Evolutionary conservation across 30 jellyfish, hydroid and myxozoan genomes (phyloP).

Genomic region (Hydractinia echinata): DNA sequence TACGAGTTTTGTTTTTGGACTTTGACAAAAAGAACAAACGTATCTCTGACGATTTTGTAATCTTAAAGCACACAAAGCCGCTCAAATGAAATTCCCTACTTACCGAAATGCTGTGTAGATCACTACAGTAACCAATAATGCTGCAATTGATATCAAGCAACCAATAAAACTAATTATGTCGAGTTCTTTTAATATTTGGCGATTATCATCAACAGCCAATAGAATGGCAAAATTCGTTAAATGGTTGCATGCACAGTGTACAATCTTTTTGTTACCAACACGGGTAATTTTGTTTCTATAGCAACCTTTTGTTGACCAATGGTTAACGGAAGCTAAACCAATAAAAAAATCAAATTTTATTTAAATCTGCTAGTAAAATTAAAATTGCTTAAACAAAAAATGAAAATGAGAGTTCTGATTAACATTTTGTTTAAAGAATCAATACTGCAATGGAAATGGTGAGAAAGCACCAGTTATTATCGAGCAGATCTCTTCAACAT

Average conservation of each 20-base stretch:
- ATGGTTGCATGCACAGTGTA: constrained; percentile 1
- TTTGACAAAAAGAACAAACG: too few species aligned
- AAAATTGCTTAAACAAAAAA: neutral
- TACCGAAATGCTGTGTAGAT: neutral
- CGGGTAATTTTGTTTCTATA: neutral
- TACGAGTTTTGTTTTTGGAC: too few species aligned
- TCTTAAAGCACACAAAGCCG: neutral
- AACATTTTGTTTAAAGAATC: too few species aligned
- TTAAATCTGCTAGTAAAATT: neutral
- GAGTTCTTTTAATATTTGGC: neutral
- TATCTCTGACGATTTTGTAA: too few species aligned
- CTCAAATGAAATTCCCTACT: neutral
- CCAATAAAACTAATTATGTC: neutral
- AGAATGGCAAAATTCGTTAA: constrained; percentile 1
- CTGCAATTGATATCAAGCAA: neutral
- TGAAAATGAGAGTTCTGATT: too few species aligned
- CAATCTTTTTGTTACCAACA: neutral
- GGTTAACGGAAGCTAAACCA: neutral
- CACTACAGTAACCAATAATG: neutral
- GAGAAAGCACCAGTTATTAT: too few species aligned
- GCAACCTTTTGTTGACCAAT: constrained; percentile 16
- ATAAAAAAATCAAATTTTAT: neutral
- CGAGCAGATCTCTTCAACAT: too few species aligned
- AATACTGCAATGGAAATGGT: too few species aligned
- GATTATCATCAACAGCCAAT: neutral